phyloP scores from a whole-genome alignment of 1,140 invertebrate species.

The Heliconius nattereri region DNA sequence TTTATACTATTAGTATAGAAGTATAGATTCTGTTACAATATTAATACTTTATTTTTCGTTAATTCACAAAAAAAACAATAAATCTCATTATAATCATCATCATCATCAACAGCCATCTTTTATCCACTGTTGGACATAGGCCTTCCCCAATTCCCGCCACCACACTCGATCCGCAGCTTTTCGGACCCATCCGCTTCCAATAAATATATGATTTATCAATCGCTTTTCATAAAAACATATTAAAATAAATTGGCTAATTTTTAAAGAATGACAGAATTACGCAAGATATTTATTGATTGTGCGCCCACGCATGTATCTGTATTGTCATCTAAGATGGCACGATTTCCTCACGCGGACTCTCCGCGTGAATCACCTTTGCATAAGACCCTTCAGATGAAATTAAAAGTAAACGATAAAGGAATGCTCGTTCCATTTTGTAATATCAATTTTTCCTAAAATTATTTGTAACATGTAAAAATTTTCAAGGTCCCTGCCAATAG shows the following conservation, averaged over 20 bases:
- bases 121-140: too few species aligned
- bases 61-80: too few species aligned
- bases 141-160: too few species aligned
- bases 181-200: too few species aligned
- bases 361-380: slow-evolving; percentile 24
- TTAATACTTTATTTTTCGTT: too few species aligned
- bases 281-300: slow-evolving; percentile 20
- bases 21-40: too few species aligned
- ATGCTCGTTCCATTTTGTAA: background rate
- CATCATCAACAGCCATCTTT: too few species aligned
- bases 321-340: slow-evolving; percentile 29
- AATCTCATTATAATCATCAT: too few species aligned
- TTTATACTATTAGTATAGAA: too few species aligned
- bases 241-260: slow-evolving; percentile 14
- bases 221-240: background rate
- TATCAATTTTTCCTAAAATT: background rate
- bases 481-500: background rate
- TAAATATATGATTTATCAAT: background rate
- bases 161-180: too few species aligned
- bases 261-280: slow-evolving; percentile 23
- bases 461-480: background rate
- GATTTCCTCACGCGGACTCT: slow-evolving; percentile 14
- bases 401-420: background rate
- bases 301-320: slow-evolving; percentile 16
- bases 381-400: slow-evolving; percentile 18